These are phyloP conservation scores for Dromiciops gliroides DNA, from an alignment of 2,113 vertebrate genomes.

Conservation along the genomic window DNA sequence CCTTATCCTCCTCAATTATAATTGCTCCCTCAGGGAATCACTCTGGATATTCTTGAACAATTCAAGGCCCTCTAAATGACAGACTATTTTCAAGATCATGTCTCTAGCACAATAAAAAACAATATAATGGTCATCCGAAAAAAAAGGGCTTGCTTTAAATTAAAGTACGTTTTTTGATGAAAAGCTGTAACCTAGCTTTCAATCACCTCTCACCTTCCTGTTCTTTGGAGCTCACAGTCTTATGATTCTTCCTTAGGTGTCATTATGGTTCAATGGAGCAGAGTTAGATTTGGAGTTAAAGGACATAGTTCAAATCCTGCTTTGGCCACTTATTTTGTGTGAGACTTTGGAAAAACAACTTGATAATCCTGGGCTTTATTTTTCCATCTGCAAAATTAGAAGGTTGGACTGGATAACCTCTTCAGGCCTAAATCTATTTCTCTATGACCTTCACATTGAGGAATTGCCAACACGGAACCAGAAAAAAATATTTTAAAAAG, in stretches of 20 bases:
- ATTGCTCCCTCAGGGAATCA: constrained; percentile 65
- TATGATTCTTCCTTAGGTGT: background rate
- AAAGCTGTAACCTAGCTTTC: background rate
- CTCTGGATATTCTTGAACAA: constrained; percentile 34
- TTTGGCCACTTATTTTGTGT: background rate
- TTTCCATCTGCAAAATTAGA: background rate
- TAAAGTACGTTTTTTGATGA: background rate
- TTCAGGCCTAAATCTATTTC: background rate
- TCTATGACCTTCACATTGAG: background rate
- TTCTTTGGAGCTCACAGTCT: background rate
- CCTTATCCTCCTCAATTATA: constrained; percentile 57
- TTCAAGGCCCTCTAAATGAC: constrained; percentile 41
- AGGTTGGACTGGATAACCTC: background rate
- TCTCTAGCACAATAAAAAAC: constrained; percentile 51
- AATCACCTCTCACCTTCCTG: background rate
- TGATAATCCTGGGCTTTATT: background rate
- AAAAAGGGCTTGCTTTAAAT: constrained; percentile 3
- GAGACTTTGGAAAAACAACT: background rate
- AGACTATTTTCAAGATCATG: constrained; percentile 52
- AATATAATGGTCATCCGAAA: constrained; percentile 20
- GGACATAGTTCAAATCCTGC: background rate
- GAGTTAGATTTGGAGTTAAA: background rate
- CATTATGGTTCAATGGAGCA: background rate
- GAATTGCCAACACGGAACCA: background rate
- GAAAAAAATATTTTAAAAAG: background rate